Conservation (phyloP, 2,797 vertebrate genomes). For the Lemur catta region DNA sequence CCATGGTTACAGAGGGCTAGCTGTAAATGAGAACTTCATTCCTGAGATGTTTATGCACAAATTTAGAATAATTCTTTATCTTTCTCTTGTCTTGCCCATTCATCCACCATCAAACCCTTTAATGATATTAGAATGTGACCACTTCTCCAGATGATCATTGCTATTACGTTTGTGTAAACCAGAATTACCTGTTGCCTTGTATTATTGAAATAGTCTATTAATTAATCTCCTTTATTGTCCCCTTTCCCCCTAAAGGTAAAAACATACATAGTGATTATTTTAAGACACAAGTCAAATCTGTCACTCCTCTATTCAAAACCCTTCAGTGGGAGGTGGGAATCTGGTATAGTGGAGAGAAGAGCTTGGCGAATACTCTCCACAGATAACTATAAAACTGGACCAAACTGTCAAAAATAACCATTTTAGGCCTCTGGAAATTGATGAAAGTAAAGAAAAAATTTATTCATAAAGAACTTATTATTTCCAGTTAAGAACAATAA, state of each 20-base stretch:
- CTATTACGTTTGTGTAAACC: neutral
- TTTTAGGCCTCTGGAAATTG: neutral
- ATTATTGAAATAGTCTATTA: neutral
- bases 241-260: neutral
- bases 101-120: neutral
- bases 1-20: neutral
- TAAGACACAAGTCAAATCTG: neutral
- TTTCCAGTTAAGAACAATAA: neutral
- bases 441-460: neutral
- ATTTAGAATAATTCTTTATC: neutral
- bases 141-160: neutral
- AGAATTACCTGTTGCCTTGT: neutral
- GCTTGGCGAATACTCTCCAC: neutral
- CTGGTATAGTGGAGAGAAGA: neutral
- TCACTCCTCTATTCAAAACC: neutral
- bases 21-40: neutral
- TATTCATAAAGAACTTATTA: neutral
- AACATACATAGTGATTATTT: neutral
- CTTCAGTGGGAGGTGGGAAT: neutral
- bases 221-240: neutral
- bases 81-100: neutral
- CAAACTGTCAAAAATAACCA: neutral
- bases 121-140: neutral
- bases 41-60: neutral
- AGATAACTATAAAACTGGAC: neutral